A percentile compares a stretch with the other conserved stretches of the same genome.
These are phyloP conservation scores for Gadus chalcogrammus DNA, from an alignment of 2,113 vertebrate genomes.

Conservation along the genomic window DNA sequence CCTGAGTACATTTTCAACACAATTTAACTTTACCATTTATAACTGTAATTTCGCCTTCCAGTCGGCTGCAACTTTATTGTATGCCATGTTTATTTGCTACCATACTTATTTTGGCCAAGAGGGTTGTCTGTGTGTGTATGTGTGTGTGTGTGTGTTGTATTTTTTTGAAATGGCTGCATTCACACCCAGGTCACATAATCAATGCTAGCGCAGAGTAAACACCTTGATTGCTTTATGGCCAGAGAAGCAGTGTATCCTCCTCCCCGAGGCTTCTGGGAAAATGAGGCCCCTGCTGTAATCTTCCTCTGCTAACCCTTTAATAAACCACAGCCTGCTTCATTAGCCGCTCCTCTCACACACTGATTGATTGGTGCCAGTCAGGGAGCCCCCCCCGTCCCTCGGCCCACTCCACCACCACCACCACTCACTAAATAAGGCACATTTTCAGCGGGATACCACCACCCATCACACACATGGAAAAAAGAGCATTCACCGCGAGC, in stretches of 20 bases:
- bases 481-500: constrained; percentile 85
- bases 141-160: too few species aligned
- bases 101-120: constrained; percentile 10
- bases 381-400: constrained; percentile 76
- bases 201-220: constrained; percentile 52
- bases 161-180: constrained; percentile 37
- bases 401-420: constrained; percentile 76
- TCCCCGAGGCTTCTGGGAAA: constrained; percentile 47
- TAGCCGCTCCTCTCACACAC: constrained; percentile 70
- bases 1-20: constrained; percentile 4
- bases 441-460: constrained; percentile 75
- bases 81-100: constrained; percentile 18
- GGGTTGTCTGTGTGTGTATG: too few species aligned
- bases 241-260: constrained; percentile 40
- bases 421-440: constrained; percentile 79
- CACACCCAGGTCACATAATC: constrained; percentile 45
- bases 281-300: constrained; percentile 55
- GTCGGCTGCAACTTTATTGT: constrained; percentile 8
- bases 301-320: constrained; percentile 61
- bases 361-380: constrained; percentile 96
- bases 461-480: constrained; percentile 85
- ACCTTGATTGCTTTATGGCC: constrained; percentile 60
- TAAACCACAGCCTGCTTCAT: constrained; percentile 71
- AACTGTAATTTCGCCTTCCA: constrained; percentile 3
- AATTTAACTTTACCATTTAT: constrained; percentile 4